Percentiles rank a stretch among this genome's conserved stretches.
These are phyloP conservation scores for Florisuga fusca DNA, from an alignment of 2,797 vertebrate species.

Conservation along the genomic window DNA sequence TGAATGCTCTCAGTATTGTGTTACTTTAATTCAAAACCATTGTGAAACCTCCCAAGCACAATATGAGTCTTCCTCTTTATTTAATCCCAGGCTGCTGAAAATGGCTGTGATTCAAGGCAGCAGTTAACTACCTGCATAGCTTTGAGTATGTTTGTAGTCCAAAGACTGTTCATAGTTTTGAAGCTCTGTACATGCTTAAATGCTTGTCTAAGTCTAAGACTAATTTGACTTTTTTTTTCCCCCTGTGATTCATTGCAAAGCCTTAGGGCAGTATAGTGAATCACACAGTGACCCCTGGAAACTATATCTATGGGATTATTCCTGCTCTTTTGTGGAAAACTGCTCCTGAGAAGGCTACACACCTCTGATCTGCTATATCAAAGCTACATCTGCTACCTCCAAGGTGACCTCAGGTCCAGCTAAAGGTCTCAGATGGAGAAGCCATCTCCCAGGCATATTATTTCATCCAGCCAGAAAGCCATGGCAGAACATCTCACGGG, in stretches of 20 bases:
- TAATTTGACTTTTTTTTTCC: background rate
- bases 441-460: background rate
- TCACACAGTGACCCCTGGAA: background rate
- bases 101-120: conserved; percentile 23
- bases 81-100: conserved; percentile 25
- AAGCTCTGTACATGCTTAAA: background rate
- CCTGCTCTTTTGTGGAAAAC: background rate
- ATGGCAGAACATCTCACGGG: background rate
- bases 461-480: background rate
- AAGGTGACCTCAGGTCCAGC: background rate
- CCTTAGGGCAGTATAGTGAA: background rate
- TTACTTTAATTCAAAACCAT: background rate
- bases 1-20: background rate
- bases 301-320: background rate
- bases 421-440: background rate
- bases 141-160: background rate
- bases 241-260: background rate
- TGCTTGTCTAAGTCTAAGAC: background rate
- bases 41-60: background rate
- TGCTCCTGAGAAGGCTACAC: background rate
- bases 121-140: background rate
- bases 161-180: background rate
- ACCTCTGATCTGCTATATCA: background rate
- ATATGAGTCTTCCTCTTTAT: background rate
- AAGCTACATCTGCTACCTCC: background rate